These are phyloP conservation scores for Lasioglossum malachurum DNA, from an alignment of 2,888 invertebrate species.

Conservation along the genomic window DNA sequence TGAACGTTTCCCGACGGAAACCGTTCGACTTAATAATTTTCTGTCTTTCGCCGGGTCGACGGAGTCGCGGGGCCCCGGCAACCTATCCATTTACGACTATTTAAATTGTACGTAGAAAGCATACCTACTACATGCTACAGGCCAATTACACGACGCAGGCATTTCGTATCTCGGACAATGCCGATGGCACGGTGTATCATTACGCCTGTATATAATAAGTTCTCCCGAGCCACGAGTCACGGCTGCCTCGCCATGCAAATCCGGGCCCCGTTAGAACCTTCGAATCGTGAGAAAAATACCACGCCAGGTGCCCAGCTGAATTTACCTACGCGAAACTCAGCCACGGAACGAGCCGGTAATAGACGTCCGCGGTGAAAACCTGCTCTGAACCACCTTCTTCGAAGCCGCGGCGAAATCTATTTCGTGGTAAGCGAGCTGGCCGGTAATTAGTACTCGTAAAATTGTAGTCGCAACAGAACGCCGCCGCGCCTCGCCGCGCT, in stretches of 20 bases:
- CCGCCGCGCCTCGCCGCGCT: neutral
- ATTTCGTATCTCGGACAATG: constrained; percentile 40
- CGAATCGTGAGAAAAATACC: constrained; percentile 44
- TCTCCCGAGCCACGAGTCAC: constrained; percentile 29
- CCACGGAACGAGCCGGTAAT: constrained; percentile 21
- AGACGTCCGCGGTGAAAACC: constrained; percentile 17
- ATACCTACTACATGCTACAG: neutral
- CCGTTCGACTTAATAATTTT: constrained; percentile 26
- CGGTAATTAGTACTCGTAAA: constrained; percentile 68
- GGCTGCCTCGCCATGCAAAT: constrained; percentile 43
- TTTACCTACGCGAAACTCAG: constrained; percentile 15
- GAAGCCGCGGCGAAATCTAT: constrained; percentile 45
- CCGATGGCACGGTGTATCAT: constrained; percentile 30
- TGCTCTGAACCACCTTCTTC: constrained; percentile 27
- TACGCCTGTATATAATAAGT: constrained; percentile 35
- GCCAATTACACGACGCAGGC: constrained; percentile 34
- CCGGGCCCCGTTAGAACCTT: constrained; percentile 30
- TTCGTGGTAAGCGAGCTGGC: constrained; percentile 43
- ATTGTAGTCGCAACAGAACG: constrained; percentile 34
- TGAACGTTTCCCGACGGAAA: constrained; percentile 33
- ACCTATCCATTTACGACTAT: constrained; percentile 47
- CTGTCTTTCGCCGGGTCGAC: neutral
- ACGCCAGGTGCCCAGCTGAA: neutral
- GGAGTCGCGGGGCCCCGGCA: neutral
- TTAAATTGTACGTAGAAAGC: constrained; percentile 38